Conservation (phyloP, 64 coral and sea anemone species). For the Montipora sp. region DNA sequence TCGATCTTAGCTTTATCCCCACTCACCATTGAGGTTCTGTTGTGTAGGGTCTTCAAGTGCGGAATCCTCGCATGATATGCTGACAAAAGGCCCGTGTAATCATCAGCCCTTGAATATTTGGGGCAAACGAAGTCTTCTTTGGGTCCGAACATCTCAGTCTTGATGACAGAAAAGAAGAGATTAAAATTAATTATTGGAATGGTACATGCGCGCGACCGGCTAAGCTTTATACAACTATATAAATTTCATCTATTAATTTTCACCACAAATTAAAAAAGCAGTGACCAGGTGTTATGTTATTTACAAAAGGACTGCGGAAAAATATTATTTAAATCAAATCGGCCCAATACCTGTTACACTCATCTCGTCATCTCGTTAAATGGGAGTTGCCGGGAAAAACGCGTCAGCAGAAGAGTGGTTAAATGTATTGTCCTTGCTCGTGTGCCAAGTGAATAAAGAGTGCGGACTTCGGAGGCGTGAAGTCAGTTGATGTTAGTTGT, state of each 20-base stretch:
- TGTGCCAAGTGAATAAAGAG: background rate
- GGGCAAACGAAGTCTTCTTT: constrained; percentile 46
- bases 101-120: constrained; percentile 22
- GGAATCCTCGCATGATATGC: constrained; percentile 10
- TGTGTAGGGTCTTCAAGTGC: background rate
- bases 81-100: constrained; percentile 47
- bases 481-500: constrained; percentile 24
- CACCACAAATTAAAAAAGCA: constrained; percentile 45
- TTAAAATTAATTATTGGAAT: constrained; percentile 45
- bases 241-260: constrained; percentile 50
- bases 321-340: constrained; percentile 55
- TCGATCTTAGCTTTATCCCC: background rate
- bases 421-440: background rate
- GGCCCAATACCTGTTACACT: constrained; percentile 53
- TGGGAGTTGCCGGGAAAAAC: background rate
- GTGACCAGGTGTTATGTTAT: constrained; percentile 46
- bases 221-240: background rate
- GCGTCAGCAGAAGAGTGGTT: background rate
- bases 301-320: constrained; percentile 46
- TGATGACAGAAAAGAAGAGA: constrained; percentile 42
- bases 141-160: constrained; percentile 49
- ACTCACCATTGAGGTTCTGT: constrained; percentile 36
- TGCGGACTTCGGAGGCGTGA: constrained; percentile 19
- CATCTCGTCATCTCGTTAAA: background rate
- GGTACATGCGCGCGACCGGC: constrained; percentile 22